Evolutionary conservation across 2,797 vertebrate species (phyloP), one percentile per base, ranked within the genome.

Genomic region (Okamejei kenojei): DNA sequence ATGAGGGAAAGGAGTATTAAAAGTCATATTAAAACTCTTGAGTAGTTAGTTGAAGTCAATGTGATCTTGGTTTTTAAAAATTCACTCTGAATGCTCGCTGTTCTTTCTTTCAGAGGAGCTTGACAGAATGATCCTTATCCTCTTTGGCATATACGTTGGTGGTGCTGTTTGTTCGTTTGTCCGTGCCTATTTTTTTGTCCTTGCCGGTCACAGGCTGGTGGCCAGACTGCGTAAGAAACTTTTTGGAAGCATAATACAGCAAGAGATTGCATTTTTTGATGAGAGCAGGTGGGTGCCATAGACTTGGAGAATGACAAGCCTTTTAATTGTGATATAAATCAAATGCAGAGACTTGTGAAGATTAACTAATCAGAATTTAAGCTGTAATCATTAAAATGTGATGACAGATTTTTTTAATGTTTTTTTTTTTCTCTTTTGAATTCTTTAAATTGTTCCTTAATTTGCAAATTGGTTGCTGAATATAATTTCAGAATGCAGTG

Each of bases 151-250:
- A 29, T 93, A 82, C 54, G 78, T 82, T 23, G 93, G 93, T 79
- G 93, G 93, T 68, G 93, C 93, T 93, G 78, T 81, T 45, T 93
- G 93, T 78, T 93, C 93, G 4, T 93, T 93, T 93, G n/a, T 93
- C 78, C 93, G 93, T 21, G 61, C 93, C 78, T 93, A 93, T 58
- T 29, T 93, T 74, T 93, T 93, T 74, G 38, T 63, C 29, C 81
- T 82, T 1, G 93, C 93, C 9, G 93, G 93, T 38, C 93, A 93
- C 23, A 68, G 93, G 93, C 78, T 93, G 93, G 93, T 93, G n/a
- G 93, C 93, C 35, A 76, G 93, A 38, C 93, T 93, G 45, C 93
- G 93, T 26, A 93, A 80, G 58, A 80, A n/a, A 15, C 77, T 93
- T 29, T 93, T 93, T 84, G 93, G 68, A 13, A 73, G 35, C 61